phyloP scores from a whole-genome alignment of 2,113 vertebrate species.

The Eulemur macaco region DNA sequence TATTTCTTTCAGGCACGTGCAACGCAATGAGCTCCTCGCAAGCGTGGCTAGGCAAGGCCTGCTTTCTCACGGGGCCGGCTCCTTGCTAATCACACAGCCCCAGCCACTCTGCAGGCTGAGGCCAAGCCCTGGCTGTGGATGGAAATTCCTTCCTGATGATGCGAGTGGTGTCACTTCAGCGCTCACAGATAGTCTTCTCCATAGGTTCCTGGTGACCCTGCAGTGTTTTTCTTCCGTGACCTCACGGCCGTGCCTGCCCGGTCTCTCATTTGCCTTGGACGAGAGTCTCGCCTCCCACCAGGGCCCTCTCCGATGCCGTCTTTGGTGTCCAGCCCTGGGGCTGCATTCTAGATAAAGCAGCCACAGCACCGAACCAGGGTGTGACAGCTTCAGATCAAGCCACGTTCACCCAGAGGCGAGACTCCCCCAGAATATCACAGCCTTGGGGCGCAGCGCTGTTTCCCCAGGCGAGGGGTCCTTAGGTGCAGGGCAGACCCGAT shows the following conservation, averaged over 20 bases:
- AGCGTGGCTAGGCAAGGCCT: fast-evolving
- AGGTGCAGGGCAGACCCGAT: not conserved
- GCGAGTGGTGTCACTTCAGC: fast-evolving
- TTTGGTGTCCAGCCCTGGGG: not conserved
- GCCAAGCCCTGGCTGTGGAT: fast-evolving
- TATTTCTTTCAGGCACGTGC: fast-evolving
- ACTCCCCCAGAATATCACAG: not conserved
- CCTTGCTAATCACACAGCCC: fast-evolving
- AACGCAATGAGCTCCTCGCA: fast-evolving
- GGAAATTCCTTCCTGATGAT: not conserved
- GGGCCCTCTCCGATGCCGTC: not conserved
- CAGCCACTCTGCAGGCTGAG: fast-evolving
- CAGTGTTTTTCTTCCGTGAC: not conserved
- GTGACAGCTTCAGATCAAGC: fast-evolving
- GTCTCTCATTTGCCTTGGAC: not conserved
- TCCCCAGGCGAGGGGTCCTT: fast-evolving
- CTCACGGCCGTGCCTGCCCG: fast-evolving
- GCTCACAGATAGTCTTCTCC: fast-evolving
- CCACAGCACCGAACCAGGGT: not conserved
- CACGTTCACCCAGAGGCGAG: fast-evolving
- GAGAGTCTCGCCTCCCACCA: fast-evolving
- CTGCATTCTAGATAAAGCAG: not conserved
- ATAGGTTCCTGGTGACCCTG: fast-evolving
- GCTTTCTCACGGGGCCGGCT: fast-evolving
- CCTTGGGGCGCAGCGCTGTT: not conserved